A percentile compares a stretch with the other conserved stretches of the same genome.
phyloP scores from a whole-genome alignment of 2,113 vertebrate genomes.

The Antennarius striatus region DNA sequence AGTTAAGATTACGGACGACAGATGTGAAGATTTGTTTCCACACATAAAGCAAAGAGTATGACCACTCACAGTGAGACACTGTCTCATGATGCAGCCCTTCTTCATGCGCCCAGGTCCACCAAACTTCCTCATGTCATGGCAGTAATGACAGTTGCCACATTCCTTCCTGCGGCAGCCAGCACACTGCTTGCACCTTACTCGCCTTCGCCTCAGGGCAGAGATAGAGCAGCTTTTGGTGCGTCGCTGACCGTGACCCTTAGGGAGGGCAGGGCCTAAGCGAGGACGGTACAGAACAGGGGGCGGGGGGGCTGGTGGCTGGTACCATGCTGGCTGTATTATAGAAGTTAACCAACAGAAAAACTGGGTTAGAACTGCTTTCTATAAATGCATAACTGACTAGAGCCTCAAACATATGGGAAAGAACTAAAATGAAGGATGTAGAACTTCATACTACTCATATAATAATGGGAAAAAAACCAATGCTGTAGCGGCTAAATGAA shows the following conservation, averaged over 20 bases:
- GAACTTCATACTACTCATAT: not conserved
- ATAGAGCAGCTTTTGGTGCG: slow-evolving; percentile 83
- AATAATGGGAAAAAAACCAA: too few relatives aligned
- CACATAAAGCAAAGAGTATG: not conserved
- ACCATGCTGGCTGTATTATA: slow-evolving; percentile 77
- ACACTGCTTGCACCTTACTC: slow-evolving; percentile 93
- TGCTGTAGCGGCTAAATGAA: too few relatives aligned
- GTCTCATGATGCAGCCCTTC: slow-evolving; percentile 90
- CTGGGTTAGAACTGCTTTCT: not conserved
- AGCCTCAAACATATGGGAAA: not conserved
- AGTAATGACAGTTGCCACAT: slow-evolving; percentile 93
- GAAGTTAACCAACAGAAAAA: not conserved
- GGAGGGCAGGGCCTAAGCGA: slow-evolving; percentile 64
- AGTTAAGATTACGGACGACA: too few relatives aligned
- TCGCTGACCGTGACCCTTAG: slow-evolving; percentile 76
- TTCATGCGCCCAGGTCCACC: slow-evolving; percentile 94
- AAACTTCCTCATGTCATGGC: slow-evolving; percentile 95
- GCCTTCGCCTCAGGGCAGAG: slow-evolving; percentile 86
- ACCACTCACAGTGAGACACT: slow-evolving; percentile 89
- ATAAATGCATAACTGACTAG: not conserved
- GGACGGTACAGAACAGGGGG: slow-evolving; percentile 71
- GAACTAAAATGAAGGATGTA: not conserved
- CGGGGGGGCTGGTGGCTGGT: slow-evolving; percentile 67
- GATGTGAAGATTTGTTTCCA: not conserved
- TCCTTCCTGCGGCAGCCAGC: slow-evolving; percentile 90